Evolutionary conservation across 2,797 vertebrate species (phyloP), one percentile per base, ranked within the genome.

Genomic region (Girardinus metallicus): DNA sequence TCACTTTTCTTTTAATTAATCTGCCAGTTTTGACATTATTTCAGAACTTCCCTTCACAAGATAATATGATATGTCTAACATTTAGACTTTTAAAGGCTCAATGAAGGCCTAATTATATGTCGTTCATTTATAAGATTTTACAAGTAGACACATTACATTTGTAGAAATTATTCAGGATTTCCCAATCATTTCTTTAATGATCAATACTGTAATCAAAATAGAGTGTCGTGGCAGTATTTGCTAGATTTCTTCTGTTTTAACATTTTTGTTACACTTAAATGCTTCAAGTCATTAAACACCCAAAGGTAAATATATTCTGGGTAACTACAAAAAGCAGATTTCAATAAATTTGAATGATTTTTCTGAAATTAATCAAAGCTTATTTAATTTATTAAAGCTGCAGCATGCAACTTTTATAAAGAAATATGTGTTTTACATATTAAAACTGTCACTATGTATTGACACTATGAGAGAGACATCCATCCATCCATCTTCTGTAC

Each of bases 1-100:
- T 64, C 31, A 18, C 60, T 21, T 64, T 64, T 64, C 62, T 70
- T 70, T 43, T 70, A 70, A 41, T 70, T 70, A 26, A 43, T 43
- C 23, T 43, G 66, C 39, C 39, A 70, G 26, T 43, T 43, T 43
- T 70, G 23, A 70, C 23, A 15, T 39, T 15, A 43, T 43, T 70
- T 23, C 4, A 68, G 64, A 68, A 41, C 21, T 39, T 39, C 31
- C 10, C 34, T 66, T 68, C 49, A 41, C 39, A 31, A 70, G 39
- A 5, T 15, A 43, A 26, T 13, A n/a, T n/a, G n/a, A n/a, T n/a
- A n/a, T n/a, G n/a, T n/a, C 36, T 43, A 44, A 44, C 12, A 26
- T n/a, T 71, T 44, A 68, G 39, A 26, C 26, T 71, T n/a, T 70
- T 12, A n/a, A 43, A 44, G 26, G 41, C 26, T n/a, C 41, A 71